Conservation (phyloP, 1,140 invertebrate genomes). For the Bombus pascuorum region DNA sequence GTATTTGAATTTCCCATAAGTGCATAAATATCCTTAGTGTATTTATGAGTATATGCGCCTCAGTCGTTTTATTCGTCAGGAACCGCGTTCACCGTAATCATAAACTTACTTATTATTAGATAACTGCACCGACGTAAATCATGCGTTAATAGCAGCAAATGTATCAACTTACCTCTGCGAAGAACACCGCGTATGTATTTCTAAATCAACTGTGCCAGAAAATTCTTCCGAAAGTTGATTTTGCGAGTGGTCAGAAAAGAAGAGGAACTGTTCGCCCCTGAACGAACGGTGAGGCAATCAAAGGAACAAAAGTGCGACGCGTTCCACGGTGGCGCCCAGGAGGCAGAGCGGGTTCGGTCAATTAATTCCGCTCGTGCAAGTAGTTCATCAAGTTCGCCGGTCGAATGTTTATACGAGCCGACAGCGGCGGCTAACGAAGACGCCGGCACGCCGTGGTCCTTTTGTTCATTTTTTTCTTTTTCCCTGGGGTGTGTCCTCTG, state of each 20-base stretch:
- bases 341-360: constrained; percentile 6
- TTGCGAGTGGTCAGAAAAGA: neutral
- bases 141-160: neutral
- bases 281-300: neutral
- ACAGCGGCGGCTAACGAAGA: constrained; percentile 29
- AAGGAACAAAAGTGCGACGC: constrained; percentile 8
- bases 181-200: neutral
- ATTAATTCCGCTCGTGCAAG: constrained; percentile 52
- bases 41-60: no score
- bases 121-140: no score
- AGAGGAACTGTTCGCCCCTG: neutral
- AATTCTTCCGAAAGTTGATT: neutral
- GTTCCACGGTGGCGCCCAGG: constrained; percentile 38
- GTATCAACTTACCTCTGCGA: neutral
- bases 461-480: neutral
- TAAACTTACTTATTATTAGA: no score
- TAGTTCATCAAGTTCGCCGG: constrained; percentile 45
- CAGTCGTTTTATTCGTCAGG: no score
- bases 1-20: no score
- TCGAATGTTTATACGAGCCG: constrained; percentile 49
- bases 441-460: neutral
- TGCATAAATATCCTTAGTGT: no score
- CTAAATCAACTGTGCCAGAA: neutral
- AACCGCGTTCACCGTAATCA: no score
- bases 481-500: constrained; percentile 63